Evolutionary conservation across 2,113 vertebrate species (phyloP).

Genomic region (Emydura subglobosa): DNA sequence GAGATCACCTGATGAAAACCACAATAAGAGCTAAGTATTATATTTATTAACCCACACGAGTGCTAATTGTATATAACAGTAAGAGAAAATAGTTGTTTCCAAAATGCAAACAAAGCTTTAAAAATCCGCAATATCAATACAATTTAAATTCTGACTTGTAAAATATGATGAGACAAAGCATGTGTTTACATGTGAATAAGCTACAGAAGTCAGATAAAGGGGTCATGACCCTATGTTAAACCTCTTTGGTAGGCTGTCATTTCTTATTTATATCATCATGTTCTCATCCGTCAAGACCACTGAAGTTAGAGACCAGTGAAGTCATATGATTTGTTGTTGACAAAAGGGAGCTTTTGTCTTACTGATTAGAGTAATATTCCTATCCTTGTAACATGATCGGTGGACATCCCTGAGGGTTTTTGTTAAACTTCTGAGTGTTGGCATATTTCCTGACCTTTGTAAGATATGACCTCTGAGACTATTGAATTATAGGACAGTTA

Average conservation of each 20-base stretch:
- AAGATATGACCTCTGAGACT: neutral
- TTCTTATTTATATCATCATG: conserved; percentile 56
- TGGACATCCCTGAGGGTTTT: neutral
- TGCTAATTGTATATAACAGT: neutral
- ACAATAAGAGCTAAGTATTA: neutral
- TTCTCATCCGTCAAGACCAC: conserved; percentile 52
- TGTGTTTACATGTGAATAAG: conserved; percentile 51
- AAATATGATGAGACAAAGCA: conserved; percentile 11
- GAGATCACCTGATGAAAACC: neutral
- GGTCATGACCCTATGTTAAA: conserved; percentile 25
- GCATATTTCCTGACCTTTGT: conserved; percentile 20
- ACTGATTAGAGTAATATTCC: conserved; percentile 14
- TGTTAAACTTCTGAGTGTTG: neutral
- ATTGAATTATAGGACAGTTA: neutral
- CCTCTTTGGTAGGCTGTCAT: conserved; percentile 65
- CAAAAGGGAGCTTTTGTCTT: conserved; percentile 40
- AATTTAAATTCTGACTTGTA: neutral
- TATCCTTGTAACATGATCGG: neutral
- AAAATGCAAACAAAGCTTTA: neutral
- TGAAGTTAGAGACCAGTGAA: conserved; percentile 5
- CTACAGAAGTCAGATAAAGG: conserved; percentile 56
- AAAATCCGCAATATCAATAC: neutral
- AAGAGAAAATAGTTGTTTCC: conserved; percentile 10
- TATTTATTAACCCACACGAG: neutral
- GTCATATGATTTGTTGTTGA: conserved; percentile 48